These are phyloP conservation scores for Blastobasis lacticolella DNA, from an alignment of 2,888 invertebrate genomes.

Conservation along the genomic window DNA sequence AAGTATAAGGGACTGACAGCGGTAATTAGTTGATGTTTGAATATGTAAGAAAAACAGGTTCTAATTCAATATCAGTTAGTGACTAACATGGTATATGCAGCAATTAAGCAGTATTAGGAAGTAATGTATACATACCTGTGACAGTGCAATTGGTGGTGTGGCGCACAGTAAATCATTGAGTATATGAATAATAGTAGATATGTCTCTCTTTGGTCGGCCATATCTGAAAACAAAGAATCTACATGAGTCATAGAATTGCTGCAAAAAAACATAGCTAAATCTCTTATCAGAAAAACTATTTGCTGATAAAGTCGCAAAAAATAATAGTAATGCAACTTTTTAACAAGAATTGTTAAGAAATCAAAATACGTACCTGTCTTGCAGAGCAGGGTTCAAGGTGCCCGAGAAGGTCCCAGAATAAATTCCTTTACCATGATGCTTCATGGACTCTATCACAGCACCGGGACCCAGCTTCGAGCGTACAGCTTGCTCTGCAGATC, in stretches of 20 bases:
- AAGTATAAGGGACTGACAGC: too few species aligned
- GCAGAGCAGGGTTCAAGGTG: constrained; percentile 92
- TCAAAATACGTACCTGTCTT: constrained; percentile 77
- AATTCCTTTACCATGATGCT: constrained; percentile 94
- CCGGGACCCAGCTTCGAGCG: constrained; percentile 73
- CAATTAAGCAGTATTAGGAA: too few species aligned
- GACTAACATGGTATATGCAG: too few species aligned
- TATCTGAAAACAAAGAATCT: constrained; percentile 60
- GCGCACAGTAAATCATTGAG: constrained; percentile 94
- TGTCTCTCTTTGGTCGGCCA: constrained; percentile 93
- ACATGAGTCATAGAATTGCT: too few species aligned
- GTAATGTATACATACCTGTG: constrained; percentile 47
- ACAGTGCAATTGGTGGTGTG: constrained; percentile 78
- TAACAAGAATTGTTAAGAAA: constrained; percentile 85
- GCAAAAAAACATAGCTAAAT: too few species aligned
- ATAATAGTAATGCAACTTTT: constrained; percentile 96
- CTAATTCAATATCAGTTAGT: too few species aligned
- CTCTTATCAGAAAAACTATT: too few species aligned
- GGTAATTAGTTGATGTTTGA: too few species aligned
- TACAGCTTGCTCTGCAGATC: constrained; percentile 62
- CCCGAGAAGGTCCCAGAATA: constrained; percentile 98
- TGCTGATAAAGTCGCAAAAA: constrained; percentile 50
- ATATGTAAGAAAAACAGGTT: too few species aligned
- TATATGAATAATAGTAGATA: constrained; percentile 96
- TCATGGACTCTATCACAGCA: constrained; percentile 93